Base-by-base conservation (phyloP, 2,113 vertebrate species). In the Strix aluco region DNA sequence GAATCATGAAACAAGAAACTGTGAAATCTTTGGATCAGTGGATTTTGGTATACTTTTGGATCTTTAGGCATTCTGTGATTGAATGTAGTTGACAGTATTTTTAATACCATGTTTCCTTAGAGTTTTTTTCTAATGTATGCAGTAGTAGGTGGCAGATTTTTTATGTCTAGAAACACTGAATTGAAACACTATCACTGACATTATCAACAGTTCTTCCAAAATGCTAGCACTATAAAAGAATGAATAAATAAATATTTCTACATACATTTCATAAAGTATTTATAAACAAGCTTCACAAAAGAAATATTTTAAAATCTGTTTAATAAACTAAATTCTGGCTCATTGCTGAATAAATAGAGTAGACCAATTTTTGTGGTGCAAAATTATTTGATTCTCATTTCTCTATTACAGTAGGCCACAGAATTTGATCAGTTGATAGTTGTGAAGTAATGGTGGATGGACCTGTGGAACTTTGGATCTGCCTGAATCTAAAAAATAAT, bases 1-100 rank as follows among this genome's bases (percentile, higher is more conserved):
- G 91, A 94, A 93, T 94, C 95, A 92, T 21, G 77, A 88, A 95
- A 94, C 72, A 94, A 95, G 57, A 67, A 96, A 85, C 81, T 85
- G 92, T 96, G 91, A 94, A 94, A 96, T 95, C 91, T 89, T 78
- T 93, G 91, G 57, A 69, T 91, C 83, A 62, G 80, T 83, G 61
- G 44, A 92, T 91, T 85, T 84, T 83, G 38, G 69, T 79, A 69
- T 84, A 67, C 47, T 69, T 79, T 55, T n/a, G 34, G 61, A 84
- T 89, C 59, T 86, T 55, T 78, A 46, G 38, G 40, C 61, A 38
- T 83, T 61, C 65, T 0, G 3, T 72, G 52, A 44, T 15, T 67
- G 55, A 94, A 74, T 52, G 29, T 44, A 63, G 36, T 29, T 93
- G 90, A 84, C 67, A 88, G 47, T 78, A 63, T 32, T 86, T 94